phyloP scores from a whole-genome alignment of 2,888 invertebrate genomes.

The Apamea anceps region DNA sequence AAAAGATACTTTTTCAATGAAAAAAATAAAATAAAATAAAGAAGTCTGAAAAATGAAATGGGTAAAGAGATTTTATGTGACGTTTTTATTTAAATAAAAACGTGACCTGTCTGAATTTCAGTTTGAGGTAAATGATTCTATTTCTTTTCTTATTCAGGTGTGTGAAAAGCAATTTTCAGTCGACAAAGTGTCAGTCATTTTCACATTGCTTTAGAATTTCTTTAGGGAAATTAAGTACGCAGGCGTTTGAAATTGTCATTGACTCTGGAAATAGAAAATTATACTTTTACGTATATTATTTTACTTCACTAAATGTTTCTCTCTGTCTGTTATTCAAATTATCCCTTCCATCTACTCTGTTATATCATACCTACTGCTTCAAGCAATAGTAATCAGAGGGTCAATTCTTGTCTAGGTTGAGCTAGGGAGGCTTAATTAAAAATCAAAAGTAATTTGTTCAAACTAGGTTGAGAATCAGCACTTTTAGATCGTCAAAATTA shows the following conservation, averaged over 20 bases:
- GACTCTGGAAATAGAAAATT: conserved; percentile 27
- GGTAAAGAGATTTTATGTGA: conserved; percentile 2
- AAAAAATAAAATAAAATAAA: conserved; percentile 34
- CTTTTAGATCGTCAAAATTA: no score
- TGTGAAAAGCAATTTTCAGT: conserved; percentile 31
- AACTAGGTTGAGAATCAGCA: no score
- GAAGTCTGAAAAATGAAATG: not conserved
- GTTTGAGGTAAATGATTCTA: conserved; percentile 5
- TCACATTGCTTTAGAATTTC: conserved; percentile 35
- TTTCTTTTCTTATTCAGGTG: conserved; percentile 16
- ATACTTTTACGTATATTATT: conserved; percentile 27
- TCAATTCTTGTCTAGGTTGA: not conserved
- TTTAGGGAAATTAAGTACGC: conserved; percentile 50
- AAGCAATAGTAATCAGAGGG: not conserved
- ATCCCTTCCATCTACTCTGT: not conserved
- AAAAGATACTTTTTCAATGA: conserved; percentile 23
- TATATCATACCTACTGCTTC: not conserved
- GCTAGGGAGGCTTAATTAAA: no score
- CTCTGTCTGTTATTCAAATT: conserved; percentile 17
- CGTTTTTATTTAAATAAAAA: conserved; percentile 31
- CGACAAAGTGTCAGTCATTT: conserved; percentile 41
- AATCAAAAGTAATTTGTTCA: no score
- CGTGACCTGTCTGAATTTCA: conserved; percentile 21
- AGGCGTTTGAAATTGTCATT: conserved; percentile 24
- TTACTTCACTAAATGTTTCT: not conserved